phyloP scores from a whole-genome alignment of 2,113 vertebrate species.

The Pollachius pollachius region DNA sequence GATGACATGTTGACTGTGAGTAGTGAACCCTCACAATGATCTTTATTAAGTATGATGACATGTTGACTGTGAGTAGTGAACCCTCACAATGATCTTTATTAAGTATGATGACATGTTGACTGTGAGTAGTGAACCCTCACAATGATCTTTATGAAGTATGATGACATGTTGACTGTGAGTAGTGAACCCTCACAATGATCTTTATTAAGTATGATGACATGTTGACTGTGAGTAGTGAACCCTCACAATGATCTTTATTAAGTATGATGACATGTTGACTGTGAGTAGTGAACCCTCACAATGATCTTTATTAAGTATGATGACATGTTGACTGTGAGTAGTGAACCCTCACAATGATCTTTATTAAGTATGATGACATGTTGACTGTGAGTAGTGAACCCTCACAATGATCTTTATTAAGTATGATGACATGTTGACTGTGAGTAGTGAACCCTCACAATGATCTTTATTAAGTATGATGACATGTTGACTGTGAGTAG shows the following conservation, averaged over 20 bases:
- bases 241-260: neutral
- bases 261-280: constrained; percentile 84
- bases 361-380: constrained; percentile 75
- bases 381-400: constrained; percentile 80
- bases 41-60: constrained; percentile 64
- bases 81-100: neutral
- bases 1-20: constrained; percentile 92
- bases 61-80: constrained; percentile 85
- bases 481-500: constrained; percentile 93
- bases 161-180: constrained; percentile 93
- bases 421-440: constrained; percentile 86
- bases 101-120: constrained; percentile 84
- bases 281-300: constrained; percentile 66
- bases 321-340: constrained; percentile 93
- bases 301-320: neutral
- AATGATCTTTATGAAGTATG: neutral
- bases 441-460: constrained; percentile 59
- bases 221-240: constrained; percentile 82
- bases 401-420: neutral
- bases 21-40: neutral
- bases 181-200: neutral
- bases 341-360: neutral
- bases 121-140: constrained; percentile 66
- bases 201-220: constrained; percentile 71
- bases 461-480: neutral